Conservation (phyloP, 2,888 invertebrate genomes). For the Ophion slaviceki region DNA sequence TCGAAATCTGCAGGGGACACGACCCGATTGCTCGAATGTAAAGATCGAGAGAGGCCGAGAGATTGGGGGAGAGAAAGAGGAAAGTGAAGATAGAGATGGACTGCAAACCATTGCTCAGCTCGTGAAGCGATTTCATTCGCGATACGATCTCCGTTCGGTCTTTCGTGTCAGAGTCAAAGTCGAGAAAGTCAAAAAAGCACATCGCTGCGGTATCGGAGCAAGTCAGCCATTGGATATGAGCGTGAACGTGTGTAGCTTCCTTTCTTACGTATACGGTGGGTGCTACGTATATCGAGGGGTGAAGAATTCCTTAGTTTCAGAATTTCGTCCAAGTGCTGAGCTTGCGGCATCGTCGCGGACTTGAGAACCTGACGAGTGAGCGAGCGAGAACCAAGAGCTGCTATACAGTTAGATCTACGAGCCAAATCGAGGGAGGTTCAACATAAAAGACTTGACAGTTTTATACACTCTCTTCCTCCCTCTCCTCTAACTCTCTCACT, state of each 20-base stretch:
- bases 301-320: conserved; percentile 61
- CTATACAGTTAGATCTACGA: conserved; percentile 15
- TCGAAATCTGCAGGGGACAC: conserved; percentile 16
- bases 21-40: conserved; percentile 42
- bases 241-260: conserved; percentile 9
- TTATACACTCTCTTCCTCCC: conserved; percentile 8
- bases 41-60: conserved; percentile 6
- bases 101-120: conserved; percentile 54
- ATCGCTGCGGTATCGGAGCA: conserved; percentile 39
- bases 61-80: conserved; percentile 8
- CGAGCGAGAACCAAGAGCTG: conserved; percentile 44
- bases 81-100: conserved; percentile 32
- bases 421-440: conserved; percentile 10
- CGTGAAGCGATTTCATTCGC: conserved; percentile 53
- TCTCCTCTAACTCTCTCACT: neutral
- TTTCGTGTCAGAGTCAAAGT: conserved; percentile 51
- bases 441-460: conserved; percentile 61
- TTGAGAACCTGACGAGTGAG: conserved; percentile 26
- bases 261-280: conserved; percentile 2
- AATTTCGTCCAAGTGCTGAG: conserved; percentile 67
- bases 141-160: conserved; percentile 50
- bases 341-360: conserved; percentile 53
- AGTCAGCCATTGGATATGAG: conserved; percentile 47
- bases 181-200: conserved; percentile 53
- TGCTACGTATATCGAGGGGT: conserved; percentile 19